These are phyloP conservation scores for Myiotriccus ornatus DNA, from an alignment of 2,797 vertebrate genomes.

Conservation along the genomic window DNA sequence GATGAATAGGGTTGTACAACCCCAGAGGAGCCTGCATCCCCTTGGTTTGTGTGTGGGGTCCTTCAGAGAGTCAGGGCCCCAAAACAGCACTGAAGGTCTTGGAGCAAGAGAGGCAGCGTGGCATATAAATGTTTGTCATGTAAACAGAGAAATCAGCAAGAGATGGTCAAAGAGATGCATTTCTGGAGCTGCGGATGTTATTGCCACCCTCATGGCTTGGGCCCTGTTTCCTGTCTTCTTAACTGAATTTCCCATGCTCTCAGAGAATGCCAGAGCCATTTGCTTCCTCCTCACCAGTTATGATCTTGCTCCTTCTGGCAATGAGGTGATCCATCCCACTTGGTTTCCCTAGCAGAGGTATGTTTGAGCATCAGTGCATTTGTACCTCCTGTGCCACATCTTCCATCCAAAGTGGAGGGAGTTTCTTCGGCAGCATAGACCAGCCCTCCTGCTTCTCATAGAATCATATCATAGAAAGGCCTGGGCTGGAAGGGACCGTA, in stretches of 20 bases:
- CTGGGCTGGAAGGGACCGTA: background rate
- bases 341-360: background rate
- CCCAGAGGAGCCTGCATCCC: background rate
- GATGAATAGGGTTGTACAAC: background rate
- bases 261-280: background rate
- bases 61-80: background rate
- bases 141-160: background rate
- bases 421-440: background rate
- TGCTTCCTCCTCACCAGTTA: background rate
- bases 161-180: background rate
- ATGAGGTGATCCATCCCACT: background rate
- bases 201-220: background rate
- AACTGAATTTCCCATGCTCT: background rate
- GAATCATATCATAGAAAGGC: background rate
- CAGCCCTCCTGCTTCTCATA: background rate
- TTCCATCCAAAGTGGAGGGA: background rate
- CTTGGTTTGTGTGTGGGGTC: background rate
- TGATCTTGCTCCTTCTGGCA: background rate
- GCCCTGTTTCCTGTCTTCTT: background rate
- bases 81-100: background rate
- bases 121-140: fast-evolving
- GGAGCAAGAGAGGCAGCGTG: background rate
- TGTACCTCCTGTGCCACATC: background rate
- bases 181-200: background rate
- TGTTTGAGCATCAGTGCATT: background rate